Conservation (phyloP, 2,113 vertebrate genomes). For the human (Homo sapiens) region GRCh38 chrX:95844501-95845000, state of each 20-base stretch:
- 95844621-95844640: no score
- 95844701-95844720: no score
- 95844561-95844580: no score
- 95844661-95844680: no score
- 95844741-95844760: not conserved
- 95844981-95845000: not conserved
- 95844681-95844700: no score
- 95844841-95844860: conserved; percentile 4
- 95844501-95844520: no score
- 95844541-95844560: no score
- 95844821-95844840: not conserved
- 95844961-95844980: not conserved
- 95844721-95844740: conserved; percentile 20
- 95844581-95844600: no score
- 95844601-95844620: no score
- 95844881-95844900: not conserved
- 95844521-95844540: no score
- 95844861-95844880: not conserved
- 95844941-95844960: not conserved
- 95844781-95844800: not conserved
- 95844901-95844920: not conserved
- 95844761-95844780: not conserved
- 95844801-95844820: not conserved
- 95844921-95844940: not conserved
- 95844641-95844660: no score